phyloP scores from a whole-genome alignment of 2,888 invertebrate species.

The Rapana venosa region DNA sequence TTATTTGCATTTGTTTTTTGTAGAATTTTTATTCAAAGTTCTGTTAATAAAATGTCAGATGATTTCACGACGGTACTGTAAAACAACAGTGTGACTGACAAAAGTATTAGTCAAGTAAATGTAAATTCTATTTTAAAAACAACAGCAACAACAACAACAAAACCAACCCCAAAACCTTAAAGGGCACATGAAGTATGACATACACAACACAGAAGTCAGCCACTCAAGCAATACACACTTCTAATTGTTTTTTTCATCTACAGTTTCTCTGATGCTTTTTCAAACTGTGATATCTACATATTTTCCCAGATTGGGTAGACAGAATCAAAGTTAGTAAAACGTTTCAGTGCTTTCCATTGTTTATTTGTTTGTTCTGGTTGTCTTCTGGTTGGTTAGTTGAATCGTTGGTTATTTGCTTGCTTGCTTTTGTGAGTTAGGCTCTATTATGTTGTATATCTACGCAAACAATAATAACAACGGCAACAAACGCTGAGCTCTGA shows the following conservation, averaged over 20 bases:
- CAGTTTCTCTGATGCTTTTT: not conserved
- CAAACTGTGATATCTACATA: not conserved
- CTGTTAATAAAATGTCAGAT: too few relatives aligned
- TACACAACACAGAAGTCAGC: not conserved
- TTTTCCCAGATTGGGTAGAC: not conserved
- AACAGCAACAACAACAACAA: constrained; percentile 4
- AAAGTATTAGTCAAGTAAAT: too few relatives aligned
- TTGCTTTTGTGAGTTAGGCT: not conserved
- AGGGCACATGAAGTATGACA: not conserved
- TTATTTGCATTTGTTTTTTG: too few relatives aligned
- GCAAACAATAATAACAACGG: too few relatives aligned
- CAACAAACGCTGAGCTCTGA: too few relatives aligned
- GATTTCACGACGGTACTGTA: too few relatives aligned
- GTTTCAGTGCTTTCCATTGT: not conserved
- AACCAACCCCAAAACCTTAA: not conserved
- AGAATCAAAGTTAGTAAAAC: not conserved
- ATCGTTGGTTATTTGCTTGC: not conserved
- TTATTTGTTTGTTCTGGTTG: not conserved
- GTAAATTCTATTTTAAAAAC: not conserved
- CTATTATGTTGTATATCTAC: too few relatives aligned
- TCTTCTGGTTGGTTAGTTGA: not conserved
- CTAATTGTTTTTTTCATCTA: not conserved
- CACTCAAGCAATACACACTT: not conserved
- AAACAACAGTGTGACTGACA: too few relatives aligned
- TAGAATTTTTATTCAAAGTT: too few relatives aligned